Evolutionary conservation across 2,797 vertebrate genomes (phyloP).

Genomic region (Agapornis canus): DNA sequence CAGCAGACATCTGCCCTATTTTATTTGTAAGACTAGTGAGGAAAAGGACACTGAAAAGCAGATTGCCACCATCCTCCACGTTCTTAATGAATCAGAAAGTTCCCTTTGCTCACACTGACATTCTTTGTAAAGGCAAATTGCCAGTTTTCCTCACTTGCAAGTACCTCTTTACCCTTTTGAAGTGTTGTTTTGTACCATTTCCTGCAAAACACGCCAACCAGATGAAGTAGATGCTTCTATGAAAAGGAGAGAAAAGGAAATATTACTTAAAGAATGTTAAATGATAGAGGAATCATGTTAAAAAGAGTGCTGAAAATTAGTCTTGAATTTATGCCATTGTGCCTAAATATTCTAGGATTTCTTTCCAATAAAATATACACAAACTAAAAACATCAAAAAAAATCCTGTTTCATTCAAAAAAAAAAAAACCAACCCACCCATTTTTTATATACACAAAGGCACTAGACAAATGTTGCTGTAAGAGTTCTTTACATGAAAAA

Average conservation of each 20-base stretch:
- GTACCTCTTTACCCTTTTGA: neutral
- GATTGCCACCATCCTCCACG: neutral
- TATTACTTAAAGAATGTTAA: neutral
- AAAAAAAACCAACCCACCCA: rapidly evolving
- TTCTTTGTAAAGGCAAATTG: neutral
- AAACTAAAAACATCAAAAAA: neutral
- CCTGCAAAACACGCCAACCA: neutral
- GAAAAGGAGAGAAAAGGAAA: neutral
- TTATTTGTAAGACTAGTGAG: neutral
- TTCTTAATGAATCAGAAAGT: neutral
- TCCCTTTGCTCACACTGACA: neutral
- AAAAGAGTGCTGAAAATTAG: neutral
- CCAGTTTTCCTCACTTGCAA: neutral
- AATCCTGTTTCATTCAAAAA: neutral
- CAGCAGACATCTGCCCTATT: neutral
- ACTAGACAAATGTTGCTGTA: neutral
- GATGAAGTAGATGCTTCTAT: neutral
- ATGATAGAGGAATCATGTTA: neutral
- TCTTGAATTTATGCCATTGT: neutral
- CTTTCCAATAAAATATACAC: neutral
- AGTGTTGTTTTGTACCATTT: neutral
- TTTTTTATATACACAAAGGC: neutral
- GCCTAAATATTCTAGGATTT: neutral
- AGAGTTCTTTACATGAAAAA: neutral
- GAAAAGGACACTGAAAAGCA: neutral